Conservation (phyloP, 2,888 invertebrate species). For the Acanthosepion pharaonis region DNA sequence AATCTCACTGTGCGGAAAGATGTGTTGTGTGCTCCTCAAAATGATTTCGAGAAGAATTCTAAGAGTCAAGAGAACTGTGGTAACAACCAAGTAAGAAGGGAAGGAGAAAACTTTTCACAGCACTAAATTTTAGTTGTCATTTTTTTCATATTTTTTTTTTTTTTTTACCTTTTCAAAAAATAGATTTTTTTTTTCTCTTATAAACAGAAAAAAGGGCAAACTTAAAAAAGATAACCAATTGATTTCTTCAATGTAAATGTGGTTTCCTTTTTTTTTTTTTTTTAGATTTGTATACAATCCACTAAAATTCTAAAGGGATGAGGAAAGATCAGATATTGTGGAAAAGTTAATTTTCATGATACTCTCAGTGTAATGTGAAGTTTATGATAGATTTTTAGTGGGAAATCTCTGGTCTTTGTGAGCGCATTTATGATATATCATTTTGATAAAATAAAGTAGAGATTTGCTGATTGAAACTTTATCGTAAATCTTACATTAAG, state of each 20-base stretch:
- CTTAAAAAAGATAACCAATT: not conserved
- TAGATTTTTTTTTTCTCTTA: constrained; percentile 9
- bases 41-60: not conserved
- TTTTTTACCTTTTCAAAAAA: constrained; percentile 33
- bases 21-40: constrained; percentile 15
- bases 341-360: not conserved
- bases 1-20: constrained; percentile 4
- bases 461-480: not conserved
- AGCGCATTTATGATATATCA: not conserved
- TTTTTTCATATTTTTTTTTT: not conserved
- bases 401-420: not conserved
- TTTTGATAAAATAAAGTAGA: not conserved
- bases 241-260: constrained; percentile 23
- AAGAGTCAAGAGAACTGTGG: not conserved
- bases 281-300: not conserved
- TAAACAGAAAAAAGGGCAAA: constrained; percentile 13
- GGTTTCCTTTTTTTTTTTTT: not conserved
- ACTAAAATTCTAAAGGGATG: not conserved
- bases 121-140: constrained; percentile 8
- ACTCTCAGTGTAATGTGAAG: not conserved
- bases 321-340: not conserved
- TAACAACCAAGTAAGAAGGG: constrained; percentile 33
- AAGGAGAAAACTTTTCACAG: not conserved
- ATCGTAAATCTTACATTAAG: not conserved
- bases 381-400: not conserved